A percentile compares a stretch with the other conserved stretches of the same genome.
Evolutionary conservation across 2,797 vertebrate genomes (phyloP).

Genomic region (Premnoplex brunnescens): DNA sequence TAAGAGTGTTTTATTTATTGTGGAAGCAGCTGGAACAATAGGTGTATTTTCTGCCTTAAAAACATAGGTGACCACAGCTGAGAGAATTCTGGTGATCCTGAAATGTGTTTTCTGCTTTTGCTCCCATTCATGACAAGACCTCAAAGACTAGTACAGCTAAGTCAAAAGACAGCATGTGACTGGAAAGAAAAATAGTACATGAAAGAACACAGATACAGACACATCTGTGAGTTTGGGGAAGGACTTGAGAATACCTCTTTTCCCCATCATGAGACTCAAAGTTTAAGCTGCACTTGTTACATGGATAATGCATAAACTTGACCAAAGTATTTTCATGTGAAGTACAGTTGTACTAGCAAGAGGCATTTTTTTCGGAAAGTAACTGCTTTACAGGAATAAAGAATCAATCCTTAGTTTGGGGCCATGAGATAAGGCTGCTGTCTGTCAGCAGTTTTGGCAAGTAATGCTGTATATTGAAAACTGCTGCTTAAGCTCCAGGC

Average conservation of each 20-base stretch:
- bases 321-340: background rate
- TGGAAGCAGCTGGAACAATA: background rate
- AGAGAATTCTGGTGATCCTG: background rate
- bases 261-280: background rate
- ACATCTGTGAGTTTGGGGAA: background rate
- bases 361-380: background rate
- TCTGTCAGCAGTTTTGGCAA: background rate
- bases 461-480: background rate
- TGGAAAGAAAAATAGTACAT: background rate
- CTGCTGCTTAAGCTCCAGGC: background rate
- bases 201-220: background rate
- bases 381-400: background rate
- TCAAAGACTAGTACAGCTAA: background rate
- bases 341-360: background rate
- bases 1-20: background rate
- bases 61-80: background rate
- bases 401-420: background rate
- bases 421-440: background rate
- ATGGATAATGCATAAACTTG: background rate
- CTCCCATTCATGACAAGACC: background rate
- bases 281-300: background rate
- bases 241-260: background rate
- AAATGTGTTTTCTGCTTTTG: background rate
- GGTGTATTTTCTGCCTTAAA: background rate
- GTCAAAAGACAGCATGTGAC: background rate